Evolutionary conservation across 2,113 vertebrate species (phyloP), one percentile per base, ranked within the genome.

Genomic region (Dascyllus trimaculatus): DNA sequence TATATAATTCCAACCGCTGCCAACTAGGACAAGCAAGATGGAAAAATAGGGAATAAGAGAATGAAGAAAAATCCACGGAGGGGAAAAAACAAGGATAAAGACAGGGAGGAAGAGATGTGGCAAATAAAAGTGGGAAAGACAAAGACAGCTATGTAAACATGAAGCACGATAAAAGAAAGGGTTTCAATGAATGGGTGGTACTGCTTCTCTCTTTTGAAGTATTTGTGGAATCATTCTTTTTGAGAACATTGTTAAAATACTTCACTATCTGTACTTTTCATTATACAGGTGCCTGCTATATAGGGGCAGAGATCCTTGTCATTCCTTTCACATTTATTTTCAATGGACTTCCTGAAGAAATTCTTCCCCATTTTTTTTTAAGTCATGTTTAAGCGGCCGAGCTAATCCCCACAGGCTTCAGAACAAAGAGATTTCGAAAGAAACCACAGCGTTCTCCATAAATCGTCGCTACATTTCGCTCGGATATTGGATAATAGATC

Each of bases 1-100:
- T 90, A 86, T 68, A 77, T 91, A 89, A 89, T 71, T 25, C 25
- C 53, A 56, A 54, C 13, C 9, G 54, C 77, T 84, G 79, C 74
- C 82, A 79, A 63, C 52, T 76, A 26, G 32, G 71, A 48, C 18
- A 75, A 4, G 17, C n/a, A 25, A 59, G 32, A 46, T 35, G 60
- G 40, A 65, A 24, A 75, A 21, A 77, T 43, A 21, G 25, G 64
- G 63, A 46, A 57, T 17, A 21, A 40, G 17, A 63, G 22, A 54
- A 0, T 5, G 29, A 45, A 63, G 21, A 57, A 60, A 21, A 25
- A 25, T 13, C 70, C 5, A 40, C 1, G 29, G 22, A 49, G 25
- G 48, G 32, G 51, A 48, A 76, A 57, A 76, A 60, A 40, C 26
- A 53, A 19, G 18, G 21, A 63, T 10, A 40, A 32, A 53, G 9